These are phyloP conservation scores for Otis tarda DNA, from an alignment of 2,113 vertebrate genomes.

Conservation along the genomic window DNA sequence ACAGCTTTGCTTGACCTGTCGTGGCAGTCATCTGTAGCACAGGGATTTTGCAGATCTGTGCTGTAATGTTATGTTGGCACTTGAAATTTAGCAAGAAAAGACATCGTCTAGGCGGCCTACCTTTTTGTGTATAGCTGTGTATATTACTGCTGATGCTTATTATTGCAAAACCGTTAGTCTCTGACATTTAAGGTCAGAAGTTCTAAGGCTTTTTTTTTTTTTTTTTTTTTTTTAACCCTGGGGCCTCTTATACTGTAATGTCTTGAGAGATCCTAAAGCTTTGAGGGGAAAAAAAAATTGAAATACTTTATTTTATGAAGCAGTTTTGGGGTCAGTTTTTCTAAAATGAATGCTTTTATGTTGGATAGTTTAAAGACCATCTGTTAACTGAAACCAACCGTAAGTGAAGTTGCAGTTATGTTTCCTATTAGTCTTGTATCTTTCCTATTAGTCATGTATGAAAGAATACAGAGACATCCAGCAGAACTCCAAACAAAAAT, in stretches of 20 bases:
- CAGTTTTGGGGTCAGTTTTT: conserved; percentile 75
- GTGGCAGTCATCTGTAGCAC: neutral
- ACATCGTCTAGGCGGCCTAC: neutral
- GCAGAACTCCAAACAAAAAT: conserved; percentile 69
- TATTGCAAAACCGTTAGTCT: conserved; percentile 64
- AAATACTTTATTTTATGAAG: conserved; percentile 80
- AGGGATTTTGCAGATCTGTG: neutral
- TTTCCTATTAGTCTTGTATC: conserved; percentile 80
- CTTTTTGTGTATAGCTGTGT: neutral
- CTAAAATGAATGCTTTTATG: conserved; percentile 79
- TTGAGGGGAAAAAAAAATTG: conserved; percentile 37
- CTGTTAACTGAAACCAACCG: conserved; percentile 80
- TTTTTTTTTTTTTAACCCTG: neutral
- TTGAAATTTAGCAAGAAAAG: conserved; percentile 48
- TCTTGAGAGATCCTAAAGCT: conserved; percentile 72
- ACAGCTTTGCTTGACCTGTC: neutral
- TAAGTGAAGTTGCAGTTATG: conserved; percentile 74
- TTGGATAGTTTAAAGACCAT: conserved; percentile 80
- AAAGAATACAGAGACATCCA: conserved; percentile 75
- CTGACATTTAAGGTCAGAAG: conserved; percentile 74
- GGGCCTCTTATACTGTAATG: conserved; percentile 54
- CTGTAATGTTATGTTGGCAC: conserved; percentile 27
- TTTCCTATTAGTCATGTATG: conserved; percentile 81
- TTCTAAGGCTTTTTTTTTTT: neutral
- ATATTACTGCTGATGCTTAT: conserved; percentile 65